Evolutionary conservation across 2,888 invertebrate genomes (phyloP), one percentile per base, ranked within the genome.

Genomic region (Agrotis ipsilon): DNA sequence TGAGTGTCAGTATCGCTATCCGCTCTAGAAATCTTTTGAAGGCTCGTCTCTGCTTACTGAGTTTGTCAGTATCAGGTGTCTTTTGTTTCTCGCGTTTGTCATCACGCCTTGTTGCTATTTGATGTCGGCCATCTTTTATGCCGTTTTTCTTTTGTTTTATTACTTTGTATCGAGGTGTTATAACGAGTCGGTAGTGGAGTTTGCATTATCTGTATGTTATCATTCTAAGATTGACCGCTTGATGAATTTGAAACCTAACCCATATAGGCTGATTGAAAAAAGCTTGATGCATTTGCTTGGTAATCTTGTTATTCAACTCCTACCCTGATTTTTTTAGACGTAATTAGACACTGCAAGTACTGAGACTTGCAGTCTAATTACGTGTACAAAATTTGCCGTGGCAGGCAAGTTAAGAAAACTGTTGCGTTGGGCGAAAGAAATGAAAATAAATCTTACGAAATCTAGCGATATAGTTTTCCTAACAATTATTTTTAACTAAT

Each of bases 11-110:
- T 88, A 77, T 86, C 85, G 85, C 87, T 90, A 83, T 73, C 78
- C 89, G 90, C 87, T 90, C 90, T 89, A 86, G 75, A 89, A 85
- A 87, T 78, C 83, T 85, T 83, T 81, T 83, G 86, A 83, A 85
- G 75, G 61, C 54, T 24, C 64, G 82, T 83, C 81, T 78, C 80
- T 73, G 83, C 72, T 80, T 80, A 78, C 71, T 39, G 76, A 68
- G 66, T 74, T 70, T 80, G 78, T 77, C 68, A 66, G 72, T 89
- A 78, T 90, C 86, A 76, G 21, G 71, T 90, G 75, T 84, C 90
- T 84, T 84, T 88, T 87, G 88, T 87, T 82, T 81, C 75, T 67
- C 39, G 59, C 45, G 58, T 67, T 66, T 83, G 67, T 72, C 75
- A 78, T 68, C 66, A 63, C 48, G 63, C 24, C 63, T 69, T 52